These are phyloP conservation scores for Drosophila arawakana DNA, from an alignment of 1,140 invertebrate species.

Conservation along the genomic window DNA sequence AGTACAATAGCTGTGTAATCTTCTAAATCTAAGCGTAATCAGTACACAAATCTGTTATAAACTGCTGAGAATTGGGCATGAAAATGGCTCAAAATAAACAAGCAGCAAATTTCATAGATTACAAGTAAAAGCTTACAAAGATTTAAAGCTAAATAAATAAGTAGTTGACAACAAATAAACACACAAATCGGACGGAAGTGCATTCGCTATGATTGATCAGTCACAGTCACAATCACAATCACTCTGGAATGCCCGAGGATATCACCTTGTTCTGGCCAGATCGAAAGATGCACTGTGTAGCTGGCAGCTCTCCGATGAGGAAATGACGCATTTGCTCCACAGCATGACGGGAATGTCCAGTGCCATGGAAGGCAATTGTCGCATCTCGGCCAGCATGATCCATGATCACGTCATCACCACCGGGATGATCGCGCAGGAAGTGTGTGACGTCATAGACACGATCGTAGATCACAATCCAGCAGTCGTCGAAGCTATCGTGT, in stretches of 20 bases:
- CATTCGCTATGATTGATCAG: conserved; percentile 10
- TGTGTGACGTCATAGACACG: conserved; percentile 91
- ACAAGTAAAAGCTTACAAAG: conserved; percentile 31
- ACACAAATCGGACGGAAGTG: conserved; percentile 37
- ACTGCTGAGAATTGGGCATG: conserved; percentile 15
- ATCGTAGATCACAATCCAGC: conserved; percentile 91
- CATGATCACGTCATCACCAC: conserved; percentile 92
- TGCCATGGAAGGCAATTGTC: conserved; percentile 92
- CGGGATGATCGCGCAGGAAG: conserved; percentile 92
- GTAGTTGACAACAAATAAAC: neutral
- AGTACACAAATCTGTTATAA: conserved; percentile 10
- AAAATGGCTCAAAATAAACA: conserved; percentile 16
- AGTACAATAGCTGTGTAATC: conserved; percentile 19
- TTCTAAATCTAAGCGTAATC: conserved; percentile 7
- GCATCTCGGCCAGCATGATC: conserved; percentile 95
- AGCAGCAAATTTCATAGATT: conserved; percentile 18
- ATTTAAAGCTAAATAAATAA: conserved; percentile 40
- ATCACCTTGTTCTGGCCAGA: conserved; percentile 67
- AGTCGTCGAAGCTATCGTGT: conserved; percentile 88
- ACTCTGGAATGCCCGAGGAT: conserved; percentile 73
- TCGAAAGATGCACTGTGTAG: conserved; percentile 89
- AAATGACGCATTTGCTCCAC: conserved; percentile 87
- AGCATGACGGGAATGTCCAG: conserved; percentile 90
- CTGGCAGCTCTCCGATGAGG: conserved; percentile 90
- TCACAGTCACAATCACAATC: conserved; percentile 26